Evolutionary conservation across 2,888 invertebrate species (phyloP).

Genomic region (Erpobdella octoculata): DNA sequence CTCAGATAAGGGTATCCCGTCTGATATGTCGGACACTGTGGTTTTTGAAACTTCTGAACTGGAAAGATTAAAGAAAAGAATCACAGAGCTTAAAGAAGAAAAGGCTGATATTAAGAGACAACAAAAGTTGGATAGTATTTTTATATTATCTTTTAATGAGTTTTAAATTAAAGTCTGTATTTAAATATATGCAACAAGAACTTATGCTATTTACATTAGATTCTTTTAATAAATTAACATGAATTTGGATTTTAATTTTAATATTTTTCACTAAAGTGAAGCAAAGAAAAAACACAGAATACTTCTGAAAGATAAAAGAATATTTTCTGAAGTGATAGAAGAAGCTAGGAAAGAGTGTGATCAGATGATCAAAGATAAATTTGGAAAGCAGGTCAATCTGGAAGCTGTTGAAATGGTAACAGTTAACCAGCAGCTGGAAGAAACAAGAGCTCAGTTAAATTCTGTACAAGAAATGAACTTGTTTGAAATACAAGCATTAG

Average conservation of each 20-base stretch:
- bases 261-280: constrained; percentile 43
- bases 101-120: constrained; percentile 49
- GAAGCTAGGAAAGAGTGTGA: constrained; percentile 48
- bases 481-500: not conserved
- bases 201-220: too few relatives aligned
- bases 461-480: not conserved
- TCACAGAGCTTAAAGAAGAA: constrained; percentile 51
- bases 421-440: constrained; percentile 9
- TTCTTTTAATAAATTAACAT: too few relatives aligned
- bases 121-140: constrained; percentile 43
- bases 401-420: constrained; percentile 14
- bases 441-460: not conserved
- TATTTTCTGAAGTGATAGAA: constrained; percentile 46
- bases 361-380: constrained; percentile 51
- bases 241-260: too few relatives aligned
- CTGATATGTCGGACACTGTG: constrained; percentile 46
- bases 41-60: constrained; percentile 49
- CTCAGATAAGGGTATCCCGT: constrained; percentile 44
- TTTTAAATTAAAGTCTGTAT: not conserved
- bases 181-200: too few relatives aligned
- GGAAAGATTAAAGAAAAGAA: constrained; percentile 45
- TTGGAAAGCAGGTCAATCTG: constrained; percentile 39
- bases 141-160: not conserved
- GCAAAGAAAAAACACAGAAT: constrained; percentile 48
- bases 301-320: constrained; percentile 48